These are phyloP conservation scores for Cremastobaeus sp. DNA, from an alignment of 2,888 invertebrate species.

Conservation along the genomic window DNA sequence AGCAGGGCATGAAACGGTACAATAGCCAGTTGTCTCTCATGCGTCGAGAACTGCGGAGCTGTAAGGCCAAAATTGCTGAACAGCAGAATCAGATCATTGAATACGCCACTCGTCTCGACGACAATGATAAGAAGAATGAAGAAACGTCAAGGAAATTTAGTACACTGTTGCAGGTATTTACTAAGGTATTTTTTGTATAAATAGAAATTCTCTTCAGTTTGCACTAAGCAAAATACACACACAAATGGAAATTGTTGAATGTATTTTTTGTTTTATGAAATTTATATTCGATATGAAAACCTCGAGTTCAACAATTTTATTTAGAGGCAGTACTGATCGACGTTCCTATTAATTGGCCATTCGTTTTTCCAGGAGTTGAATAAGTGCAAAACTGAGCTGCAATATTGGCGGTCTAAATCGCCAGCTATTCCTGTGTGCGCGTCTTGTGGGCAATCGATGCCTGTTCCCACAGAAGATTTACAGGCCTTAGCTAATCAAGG, in stretches of 20 bases:
- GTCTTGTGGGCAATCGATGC: constrained; percentile 84
- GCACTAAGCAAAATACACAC: too few species aligned
- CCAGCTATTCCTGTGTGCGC: constrained; percentile 88
- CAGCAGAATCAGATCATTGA: constrained; percentile 91
- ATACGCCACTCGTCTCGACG: constrained; percentile 91
- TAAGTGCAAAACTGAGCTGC: constrained; percentile 94
- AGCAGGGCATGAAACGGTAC: constrained; percentile 93
- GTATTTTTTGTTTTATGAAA: too few species aligned
- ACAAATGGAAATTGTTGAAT: too few species aligned
- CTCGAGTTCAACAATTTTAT: too few species aligned
- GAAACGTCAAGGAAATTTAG: constrained; percentile 93
- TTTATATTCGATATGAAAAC: too few species aligned
- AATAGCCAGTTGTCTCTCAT: constrained; percentile 89
- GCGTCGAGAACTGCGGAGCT: constrained; percentile 87
- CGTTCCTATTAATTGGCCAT: too few species aligned
- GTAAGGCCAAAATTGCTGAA: constrained; percentile 89
- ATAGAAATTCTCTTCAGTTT: not conserved
- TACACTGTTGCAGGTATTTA: constrained; percentile 86
- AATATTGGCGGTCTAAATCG: constrained; percentile 94
- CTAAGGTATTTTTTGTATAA: constrained; percentile 68
- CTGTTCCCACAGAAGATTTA: constrained; percentile 81
- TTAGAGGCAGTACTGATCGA: too few species aligned
- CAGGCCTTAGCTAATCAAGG: constrained; percentile 82
- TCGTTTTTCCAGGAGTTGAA: constrained; percentile 88
- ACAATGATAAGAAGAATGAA: constrained; percentile 94